Evolutionary conservation across 2,797 vertebrate genomes (phyloP), one percentile per base, ranked within the genome.

Genomic region (Enteromius treurensis): DNA sequence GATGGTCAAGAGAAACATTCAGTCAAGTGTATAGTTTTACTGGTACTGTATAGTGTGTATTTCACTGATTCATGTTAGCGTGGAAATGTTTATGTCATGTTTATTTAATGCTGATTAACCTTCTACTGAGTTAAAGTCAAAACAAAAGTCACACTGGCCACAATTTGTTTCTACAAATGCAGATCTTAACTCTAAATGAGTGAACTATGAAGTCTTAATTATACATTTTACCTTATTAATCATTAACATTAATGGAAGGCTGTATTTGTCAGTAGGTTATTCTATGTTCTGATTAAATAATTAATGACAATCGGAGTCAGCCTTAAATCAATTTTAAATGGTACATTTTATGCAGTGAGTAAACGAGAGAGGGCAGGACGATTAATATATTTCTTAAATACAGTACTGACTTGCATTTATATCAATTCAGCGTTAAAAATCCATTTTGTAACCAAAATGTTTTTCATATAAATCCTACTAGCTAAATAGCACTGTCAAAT

Each of bases 221-320:
- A 10, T 37, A 19, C 17, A 65, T 19, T 29, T 29, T 49, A 32
- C 9, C 45, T 15, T 45, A 7, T 71, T 49, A 32, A 71, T 29
- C 69, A 32, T 19, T 49, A 49, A 71, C 47, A 71, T 71, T 71
- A 29, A 49, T 3, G 2, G 23, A 73, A 32, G 26, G 45, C 23
- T 62, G 58, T 62, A 62, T 49, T 32, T 21, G 69, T 71, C 69
- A 71, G 68, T 13, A 45, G n/a, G 68, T 45, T 26, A 45, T 69
- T 45, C 3, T 45, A n/a, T 70, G 67, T 26, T 70, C 15, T 45
- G n/a, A 47, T 71, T 26, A 47, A 29, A 71, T 47, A 47, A 47
- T 71, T 7, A 7, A 58, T 58, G 55, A 0, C n/a, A 14, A 5
- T 26, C 11, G 1, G 4, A 60, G 58, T 4, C n/a, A 26, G 10